Conservation (phyloP, 2,113 vertebrate species). For the Pelvicachromis taeniatus region DNA sequence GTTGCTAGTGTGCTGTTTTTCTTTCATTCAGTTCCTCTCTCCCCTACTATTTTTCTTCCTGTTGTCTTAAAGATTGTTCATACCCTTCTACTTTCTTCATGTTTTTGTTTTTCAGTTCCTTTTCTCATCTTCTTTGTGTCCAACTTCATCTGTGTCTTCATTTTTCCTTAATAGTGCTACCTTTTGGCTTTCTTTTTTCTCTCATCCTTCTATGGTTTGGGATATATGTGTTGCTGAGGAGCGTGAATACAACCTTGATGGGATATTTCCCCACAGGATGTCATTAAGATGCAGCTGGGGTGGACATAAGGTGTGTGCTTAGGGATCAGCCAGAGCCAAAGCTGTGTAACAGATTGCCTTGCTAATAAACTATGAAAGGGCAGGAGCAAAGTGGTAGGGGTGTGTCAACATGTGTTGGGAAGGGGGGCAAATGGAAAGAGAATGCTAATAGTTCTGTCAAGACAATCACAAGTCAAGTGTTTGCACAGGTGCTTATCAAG, state of each 20-base stretch:
- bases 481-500: background rate
- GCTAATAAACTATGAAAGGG: slow-evolving; percentile 78
- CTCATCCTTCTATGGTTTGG: background rate
- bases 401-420: background rate
- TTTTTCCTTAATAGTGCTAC: background rate
- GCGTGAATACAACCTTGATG: slow-evolving; percentile 29
- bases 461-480: slow-evolving; percentile 40
- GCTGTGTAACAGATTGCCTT: slow-evolving; percentile 73
- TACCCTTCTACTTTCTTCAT: background rate
- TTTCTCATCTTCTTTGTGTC: slow-evolving; percentile 14
- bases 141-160: slow-evolving; percentile 20
- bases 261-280: slow-evolving; percentile 34
- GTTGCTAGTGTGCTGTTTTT: background rate
- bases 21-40: background rate
- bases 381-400: background rate
- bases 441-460: slow-evolving; percentile 74
- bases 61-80: slow-evolving; percentile 2
- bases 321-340: background rate
- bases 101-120: background rate
- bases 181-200: background rate
- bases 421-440: slow-evolving; percentile 49
- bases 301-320: slow-evolving; percentile 9
- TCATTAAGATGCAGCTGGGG: slow-evolving; percentile 52
- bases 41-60: background rate
- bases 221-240: slow-evolving; percentile 34